phyloP scores from a whole-genome alignment of 2,888 invertebrate species.

The Clivina fossor region DNA sequence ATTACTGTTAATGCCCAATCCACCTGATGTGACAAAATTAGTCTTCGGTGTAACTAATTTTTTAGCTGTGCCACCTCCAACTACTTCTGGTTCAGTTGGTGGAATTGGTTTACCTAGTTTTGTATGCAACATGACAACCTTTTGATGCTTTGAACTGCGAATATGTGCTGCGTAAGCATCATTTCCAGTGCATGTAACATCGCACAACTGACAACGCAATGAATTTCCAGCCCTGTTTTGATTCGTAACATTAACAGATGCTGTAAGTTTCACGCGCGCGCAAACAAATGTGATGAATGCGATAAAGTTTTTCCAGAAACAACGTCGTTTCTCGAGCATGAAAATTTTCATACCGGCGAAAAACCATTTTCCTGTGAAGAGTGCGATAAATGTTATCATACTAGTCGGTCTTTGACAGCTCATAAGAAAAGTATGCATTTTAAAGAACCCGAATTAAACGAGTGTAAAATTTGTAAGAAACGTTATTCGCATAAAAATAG shows the following conservation, averaged over 20 bases:
- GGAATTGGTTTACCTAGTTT: conserved; percentile 98
- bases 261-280: conserved; percentile 74
- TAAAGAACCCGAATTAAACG: too few species aligned
- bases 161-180: conserved; percentile 99
- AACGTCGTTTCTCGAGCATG: too few species aligned
- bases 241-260: conserved; percentile 63
- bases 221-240: conserved; percentile 67
- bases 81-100: conserved; percentile 89
- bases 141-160: conserved; percentile 96
- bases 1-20: conserved; percentile 61
- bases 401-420: too few species aligned
- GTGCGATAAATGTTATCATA: too few species aligned
- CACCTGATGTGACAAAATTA: conserved; percentile 80
- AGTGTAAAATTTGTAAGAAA: too few species aligned
- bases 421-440: too few species aligned
- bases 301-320: too few species aligned
- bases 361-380: too few species aligned
- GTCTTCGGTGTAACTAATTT: conserved; percentile 71
- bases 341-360: too few species aligned
- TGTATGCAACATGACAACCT: conserved; percentile 94
- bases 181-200: conserved; percentile 97
- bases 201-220: conserved; percentile 94
- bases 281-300: too few species aligned
- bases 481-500: too few species aligned
- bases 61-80: conserved; percentile 56